Conservation (phyloP, 2,113 vertebrate genomes). For the Phainopepla nitens region DNA sequence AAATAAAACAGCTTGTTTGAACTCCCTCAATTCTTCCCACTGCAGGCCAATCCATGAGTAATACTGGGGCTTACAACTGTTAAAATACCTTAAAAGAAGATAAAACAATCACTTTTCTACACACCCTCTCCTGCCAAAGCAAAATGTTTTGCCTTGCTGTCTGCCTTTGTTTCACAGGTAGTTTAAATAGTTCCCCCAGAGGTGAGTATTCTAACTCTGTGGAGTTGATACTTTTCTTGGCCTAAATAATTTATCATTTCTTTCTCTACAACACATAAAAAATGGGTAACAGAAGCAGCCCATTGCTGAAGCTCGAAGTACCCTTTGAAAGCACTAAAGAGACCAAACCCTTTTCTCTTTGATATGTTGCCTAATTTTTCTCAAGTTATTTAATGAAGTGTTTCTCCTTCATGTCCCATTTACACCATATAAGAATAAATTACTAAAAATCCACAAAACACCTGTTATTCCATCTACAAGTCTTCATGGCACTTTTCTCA, state of each 20-base stretch:
- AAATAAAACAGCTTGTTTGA: neutral
- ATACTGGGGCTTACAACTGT: neutral
- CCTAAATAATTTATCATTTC: constrained; percentile 20
- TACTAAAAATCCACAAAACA: neutral
- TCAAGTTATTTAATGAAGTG: neutral
- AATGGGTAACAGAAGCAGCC: neutral
- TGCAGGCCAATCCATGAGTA: neutral
- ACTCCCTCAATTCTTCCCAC: neutral
- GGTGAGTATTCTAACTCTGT: constrained; percentile 7
- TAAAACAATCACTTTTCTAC: neutral
- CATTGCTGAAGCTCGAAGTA: neutral
- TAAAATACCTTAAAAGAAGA: neutral
- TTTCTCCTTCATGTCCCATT: neutral
- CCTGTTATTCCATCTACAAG: neutral
- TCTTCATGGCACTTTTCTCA: neutral
- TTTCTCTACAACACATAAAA: neutral
- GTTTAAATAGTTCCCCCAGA: neutral
- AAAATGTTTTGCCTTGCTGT: neutral
- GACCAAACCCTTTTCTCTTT: neutral
- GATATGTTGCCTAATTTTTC: neutral
- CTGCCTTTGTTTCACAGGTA: constrained; percentile 11
- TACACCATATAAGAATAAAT: neutral
- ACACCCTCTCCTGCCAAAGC: neutral
- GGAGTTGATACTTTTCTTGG: neutral
- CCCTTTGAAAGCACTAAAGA: neutral